Conservation (phyloP, 2,797 vertebrate species). For the Chaunax sp. region DNA sequence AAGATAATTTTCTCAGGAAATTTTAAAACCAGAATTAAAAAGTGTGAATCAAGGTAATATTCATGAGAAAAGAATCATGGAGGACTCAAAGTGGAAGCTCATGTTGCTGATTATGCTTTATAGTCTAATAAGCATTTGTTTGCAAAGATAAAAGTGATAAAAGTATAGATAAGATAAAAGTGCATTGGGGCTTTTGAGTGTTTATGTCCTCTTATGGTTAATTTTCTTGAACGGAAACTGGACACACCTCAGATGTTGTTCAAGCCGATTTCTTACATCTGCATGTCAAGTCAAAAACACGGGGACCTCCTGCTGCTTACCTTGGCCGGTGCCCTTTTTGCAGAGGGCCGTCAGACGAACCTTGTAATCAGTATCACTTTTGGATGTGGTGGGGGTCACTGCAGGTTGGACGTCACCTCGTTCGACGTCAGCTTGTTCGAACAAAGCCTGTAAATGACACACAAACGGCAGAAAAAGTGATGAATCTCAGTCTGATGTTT, state of each 20-base stretch:
- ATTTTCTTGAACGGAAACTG: neutral
- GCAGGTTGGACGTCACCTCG: neutral
- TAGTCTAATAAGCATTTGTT: neutral
- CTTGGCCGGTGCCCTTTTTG: constrained; percentile 75
- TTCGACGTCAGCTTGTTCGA: constrained; percentile 50
- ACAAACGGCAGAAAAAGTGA: constrained; percentile 15
- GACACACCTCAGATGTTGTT: neutral
- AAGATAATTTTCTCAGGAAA: too few relatives aligned
- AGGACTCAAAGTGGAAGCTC: neutral
- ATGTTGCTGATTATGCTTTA: neutral
- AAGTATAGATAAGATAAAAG: too few relatives aligned
- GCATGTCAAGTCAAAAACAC: constrained; percentile 14
- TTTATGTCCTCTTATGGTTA: neutral
- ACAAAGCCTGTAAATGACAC: constrained; percentile 78
- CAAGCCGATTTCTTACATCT: neutral
- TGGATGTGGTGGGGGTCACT: neutral
- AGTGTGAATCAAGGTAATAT: too few relatives aligned
- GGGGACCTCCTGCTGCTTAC: constrained; percentile 71
- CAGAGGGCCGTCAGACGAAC: constrained; percentile 77
- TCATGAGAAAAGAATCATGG: neutral
- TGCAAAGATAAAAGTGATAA: neutral
- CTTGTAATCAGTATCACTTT: constrained; percentile 4
- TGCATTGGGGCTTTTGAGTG: too few relatives aligned
- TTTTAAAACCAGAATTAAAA: too few relatives aligned
- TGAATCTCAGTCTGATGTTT: constrained; percentile 28